A percentile compares a stretch with the other conserved stretches of the same genome.
Evolutionary conservation across 2,797 vertebrate genomes (phyloP).

Genomic region (Pantherophis vulpinus): DNA sequence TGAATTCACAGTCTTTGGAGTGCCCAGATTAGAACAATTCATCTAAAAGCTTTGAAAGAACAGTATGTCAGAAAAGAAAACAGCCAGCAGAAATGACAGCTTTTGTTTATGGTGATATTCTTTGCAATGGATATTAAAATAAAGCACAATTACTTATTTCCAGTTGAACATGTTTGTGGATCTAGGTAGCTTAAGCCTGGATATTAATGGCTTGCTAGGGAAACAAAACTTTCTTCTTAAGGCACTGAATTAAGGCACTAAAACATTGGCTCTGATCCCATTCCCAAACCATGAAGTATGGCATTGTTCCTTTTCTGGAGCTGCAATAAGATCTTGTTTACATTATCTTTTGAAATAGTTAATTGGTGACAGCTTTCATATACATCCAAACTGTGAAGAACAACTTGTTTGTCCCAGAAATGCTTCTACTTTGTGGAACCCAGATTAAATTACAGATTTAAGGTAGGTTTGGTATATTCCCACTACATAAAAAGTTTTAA

Average conservation of each 20-base stretch:
- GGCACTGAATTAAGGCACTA: conserved; percentile 64
- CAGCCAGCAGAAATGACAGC: conserved; percentile 13
- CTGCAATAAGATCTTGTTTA: conserved; percentile 61
- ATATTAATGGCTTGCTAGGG: conserved; percentile 55
- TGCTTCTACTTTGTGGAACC: conserved; percentile 29
- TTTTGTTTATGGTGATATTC: conserved; percentile 20
- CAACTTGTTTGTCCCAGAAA: conserved; percentile 62
- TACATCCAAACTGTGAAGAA: conserved; percentile 51
- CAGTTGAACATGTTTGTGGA: conserved; percentile 21
- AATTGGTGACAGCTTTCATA: conserved; percentile 63
- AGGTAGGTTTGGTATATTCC: conserved; percentile 44
- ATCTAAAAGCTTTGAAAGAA: background rate
- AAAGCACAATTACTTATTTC: conserved; percentile 16
- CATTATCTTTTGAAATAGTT: conserved; percentile 65
- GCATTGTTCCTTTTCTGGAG: conserved; percentile 70
- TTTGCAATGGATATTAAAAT: conserved; percentile 4
- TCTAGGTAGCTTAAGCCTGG: conserved; percentile 36
- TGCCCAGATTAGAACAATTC: background rate
- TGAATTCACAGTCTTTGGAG: background rate
- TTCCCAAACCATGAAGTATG: conserved; percentile 63
- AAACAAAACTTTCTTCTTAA: conserved; percentile 65
- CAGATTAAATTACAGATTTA: conserved; percentile 56
- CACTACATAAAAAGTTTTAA: conserved; percentile 10
- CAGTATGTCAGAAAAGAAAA: background rate
- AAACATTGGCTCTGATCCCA: conserved; percentile 59